Base-by-base conservation (phyloP, 2,888 invertebrate genomes). In the Anarsia innoxiella region DNA sequence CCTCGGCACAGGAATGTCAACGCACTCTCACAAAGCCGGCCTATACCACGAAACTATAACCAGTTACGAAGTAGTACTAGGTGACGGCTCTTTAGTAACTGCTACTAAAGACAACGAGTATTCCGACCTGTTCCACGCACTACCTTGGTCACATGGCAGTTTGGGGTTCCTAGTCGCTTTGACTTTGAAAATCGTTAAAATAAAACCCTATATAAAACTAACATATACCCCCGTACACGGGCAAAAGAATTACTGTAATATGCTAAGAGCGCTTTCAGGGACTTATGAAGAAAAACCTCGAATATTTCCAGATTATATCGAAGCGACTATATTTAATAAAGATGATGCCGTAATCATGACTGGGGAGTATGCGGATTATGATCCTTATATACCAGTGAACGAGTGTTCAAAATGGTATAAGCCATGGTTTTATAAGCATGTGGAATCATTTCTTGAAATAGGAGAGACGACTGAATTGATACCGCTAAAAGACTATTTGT, bases 1-100 rank as follows among this genome's bases (percentile, higher is more conserved):
- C 0, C 80, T 91, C 59, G 91, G 90, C 9, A 88, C 88, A 0
- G 91, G 91, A n/a, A 91, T 91, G 91, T 91, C 91, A 0, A 91
- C 91, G 0, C 89, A 90, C 66, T 91, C 90, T 0, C 91, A 91
- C 66, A 89, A 90, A 60, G 88, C 88, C 0, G 91, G 91, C 11
- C 78, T 91, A 13, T 91, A 89, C 69, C 90, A 91, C 56, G 91
- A 91, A 63, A 88, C 86, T 0, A 84, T 91, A 31, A 73, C 73
- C 3, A 87, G 88, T 39, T 91, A 90, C 66, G 91, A 91, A 53
- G 87, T 91, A 0, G 86, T 91, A 2, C 66, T 90, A 1, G 87
- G 85, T 1, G 88, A 90, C 64, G 91, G 90, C 0, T 85, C 86
- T 31, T 54, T 89, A 19, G 86, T 89, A 8, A 85, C 69, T 9